Base-by-base conservation (phyloP, 2,797 vertebrate genomes). In the Anguilla megastoma region DNA sequence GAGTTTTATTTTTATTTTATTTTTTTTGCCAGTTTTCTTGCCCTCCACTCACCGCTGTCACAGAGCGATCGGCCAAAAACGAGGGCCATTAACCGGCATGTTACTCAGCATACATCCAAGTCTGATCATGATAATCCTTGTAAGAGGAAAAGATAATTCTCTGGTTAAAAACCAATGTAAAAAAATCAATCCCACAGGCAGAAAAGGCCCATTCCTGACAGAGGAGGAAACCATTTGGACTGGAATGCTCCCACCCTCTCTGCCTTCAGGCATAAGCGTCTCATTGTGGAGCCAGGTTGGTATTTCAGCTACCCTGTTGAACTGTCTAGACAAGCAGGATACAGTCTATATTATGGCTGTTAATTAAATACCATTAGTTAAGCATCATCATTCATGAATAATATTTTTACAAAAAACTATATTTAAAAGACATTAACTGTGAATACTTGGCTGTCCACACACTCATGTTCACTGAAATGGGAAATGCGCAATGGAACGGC, bases 111-210 rank as follows among this genome's bases (percentile, higher is more conserved):
- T 14, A 36, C 14, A 14, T 36, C 10, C 71, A 76, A 36, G 9
- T 33, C 71, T 27, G 27, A 36, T 76, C 33, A 76, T 36, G 9
- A 88, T 9, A 89, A 90, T 85, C 30, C 63, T 0, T 8, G 21
- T n/a, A 30, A 45, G 3, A 9, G 74, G 84, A 87, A 41, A 88
- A 71, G 82, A 91, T 88, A 63, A 41, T 63, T 91, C 84, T 41
- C 86, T 54, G 88, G 30, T 76, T 87, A 91, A 91, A 89, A 89
- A 76, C 84, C 88, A 33, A 71, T 80, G 27, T 71, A 84, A 86
- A 27, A 56, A 58, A 58, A 85, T 9, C 63, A 27, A 87, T 63
- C 86, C 86, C 90, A 21, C 1, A 7, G 76, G 6, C 76, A 80
- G 33, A 48, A 36, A 16, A 80, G 33, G 10, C 41, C 76, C 16